Conservation (phyloP, 2,888 invertebrate species). For the Acleris laterana region DNA sequence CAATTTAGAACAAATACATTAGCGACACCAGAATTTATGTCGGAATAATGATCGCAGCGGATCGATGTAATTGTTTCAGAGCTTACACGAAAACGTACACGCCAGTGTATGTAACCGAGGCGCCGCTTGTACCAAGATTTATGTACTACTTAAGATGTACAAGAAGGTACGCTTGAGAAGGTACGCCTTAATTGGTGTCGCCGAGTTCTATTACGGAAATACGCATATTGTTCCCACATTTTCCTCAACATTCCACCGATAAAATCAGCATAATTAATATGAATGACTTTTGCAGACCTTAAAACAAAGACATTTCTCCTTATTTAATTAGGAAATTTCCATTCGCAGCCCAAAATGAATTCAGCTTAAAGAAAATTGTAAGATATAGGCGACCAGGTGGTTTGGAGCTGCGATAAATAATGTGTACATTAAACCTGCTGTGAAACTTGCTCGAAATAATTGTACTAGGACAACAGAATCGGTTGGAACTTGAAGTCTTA, state of each 20-base stretch:
- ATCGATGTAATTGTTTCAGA: conserved; percentile 29
- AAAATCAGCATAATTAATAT: conserved; percentile 38
- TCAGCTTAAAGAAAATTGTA: conserved; percentile 53
- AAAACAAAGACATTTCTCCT: conserved; percentile 44
- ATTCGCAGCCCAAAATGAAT: conserved; percentile 48
- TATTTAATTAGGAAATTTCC: conserved; percentile 51
- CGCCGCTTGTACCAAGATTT: conserved; percentile 16
- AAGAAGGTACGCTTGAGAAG: conserved; percentile 17
- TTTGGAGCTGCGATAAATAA: conserved; percentile 53
- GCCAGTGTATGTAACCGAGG: conserved; percentile 1
- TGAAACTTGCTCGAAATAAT: conserved; percentile 56
- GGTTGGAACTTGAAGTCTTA: conserved; percentile 45
- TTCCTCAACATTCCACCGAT: conserved; percentile 32
- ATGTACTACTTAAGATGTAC: conserved; percentile 24
- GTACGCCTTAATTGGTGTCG: conserved; percentile 29
- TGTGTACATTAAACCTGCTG: conserved; percentile 46
- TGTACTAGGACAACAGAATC: conserved; percentile 44
- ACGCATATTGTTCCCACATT: conserved; percentile 33
- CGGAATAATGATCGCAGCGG: conserved; percentile 18
- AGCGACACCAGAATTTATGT: conserved; percentile 21
- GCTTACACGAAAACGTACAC: background rate
- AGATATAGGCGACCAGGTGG: conserved; percentile 59
- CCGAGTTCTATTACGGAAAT: conserved; percentile 34
- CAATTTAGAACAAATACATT: conserved; percentile 18
- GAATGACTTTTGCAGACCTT: conserved; percentile 27